phyloP scores from a whole-genome alignment of 2,113 vertebrate genomes.

The Myocastor coypus region DNA sequence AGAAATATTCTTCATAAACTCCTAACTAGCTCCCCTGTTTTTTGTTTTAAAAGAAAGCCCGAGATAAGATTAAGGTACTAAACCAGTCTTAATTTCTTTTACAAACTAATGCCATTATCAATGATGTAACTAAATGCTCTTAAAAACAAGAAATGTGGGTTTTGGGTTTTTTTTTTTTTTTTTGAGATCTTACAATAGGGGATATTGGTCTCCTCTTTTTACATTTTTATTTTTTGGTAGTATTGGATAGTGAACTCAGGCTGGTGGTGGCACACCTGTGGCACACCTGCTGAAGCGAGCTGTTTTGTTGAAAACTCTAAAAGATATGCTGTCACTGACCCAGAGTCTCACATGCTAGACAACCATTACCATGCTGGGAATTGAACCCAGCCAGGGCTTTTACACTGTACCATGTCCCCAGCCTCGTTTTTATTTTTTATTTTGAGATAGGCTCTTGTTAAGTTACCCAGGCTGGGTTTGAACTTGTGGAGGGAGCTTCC shows the following conservation, averaged over 20 bases:
- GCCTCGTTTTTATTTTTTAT: not conserved
- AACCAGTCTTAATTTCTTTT: too few relatives aligned
- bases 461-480: not conserved
- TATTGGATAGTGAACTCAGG: not conserved
- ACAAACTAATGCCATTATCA: too few relatives aligned
- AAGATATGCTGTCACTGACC: not conserved
- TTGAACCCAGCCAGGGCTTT: not conserved
- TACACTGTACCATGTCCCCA: not conserved
- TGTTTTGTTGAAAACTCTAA: not conserved
- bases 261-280: not conserved
- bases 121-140: too few relatives aligned
- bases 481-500: not conserved
- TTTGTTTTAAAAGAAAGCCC: too few relatives aligned
- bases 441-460: not conserved
- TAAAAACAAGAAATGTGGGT: too few relatives aligned
- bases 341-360: not conserved
- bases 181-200: constrained; percentile 16
- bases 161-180: too few relatives aligned
- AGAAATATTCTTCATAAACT: too few relatives aligned
- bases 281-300: not conserved
- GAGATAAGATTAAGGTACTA: too few relatives aligned
- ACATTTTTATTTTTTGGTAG: not conserved
- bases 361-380: not conserved
- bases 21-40: too few relatives aligned
- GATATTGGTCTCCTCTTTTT: not conserved